A percentile compares a stretch with the other conserved stretches of the same genome.
Conservation (phyloP, 2,797 vertebrate genomes). For the Valencia hispanica region DNA sequence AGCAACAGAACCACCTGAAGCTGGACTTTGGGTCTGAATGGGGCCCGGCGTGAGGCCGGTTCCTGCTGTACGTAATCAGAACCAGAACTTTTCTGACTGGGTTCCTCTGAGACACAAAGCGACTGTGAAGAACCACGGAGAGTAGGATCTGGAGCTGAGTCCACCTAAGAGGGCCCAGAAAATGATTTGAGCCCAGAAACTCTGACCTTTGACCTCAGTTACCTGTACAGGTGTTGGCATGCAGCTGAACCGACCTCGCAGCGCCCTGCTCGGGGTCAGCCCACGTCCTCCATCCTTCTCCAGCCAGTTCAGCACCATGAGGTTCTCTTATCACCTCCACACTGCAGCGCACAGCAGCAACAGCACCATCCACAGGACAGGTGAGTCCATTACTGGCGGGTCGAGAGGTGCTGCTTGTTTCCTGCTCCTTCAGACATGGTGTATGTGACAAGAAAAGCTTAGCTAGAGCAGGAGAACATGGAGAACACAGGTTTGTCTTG, state of each 20-base stretch:
- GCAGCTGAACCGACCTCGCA: constrained; percentile 75
- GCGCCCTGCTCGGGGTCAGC: constrained; percentile 59
- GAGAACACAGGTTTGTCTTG: no score
- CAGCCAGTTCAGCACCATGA: constrained; percentile 78
- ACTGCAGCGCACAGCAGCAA: constrained; percentile 38
- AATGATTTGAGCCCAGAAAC: constrained; percentile 3
- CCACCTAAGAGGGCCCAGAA: neutral
- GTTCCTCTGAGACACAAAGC: neutral
- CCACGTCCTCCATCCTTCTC: constrained; percentile 70
- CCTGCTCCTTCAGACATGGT: neutral
- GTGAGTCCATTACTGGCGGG: constrained; percentile 48
- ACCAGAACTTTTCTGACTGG: neutral
- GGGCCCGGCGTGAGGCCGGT: neutral
- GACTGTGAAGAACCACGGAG: neutral
- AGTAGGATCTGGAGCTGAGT: neutral
- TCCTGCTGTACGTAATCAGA: neutral
- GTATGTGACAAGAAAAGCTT: no score
- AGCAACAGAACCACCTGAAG: neutral
- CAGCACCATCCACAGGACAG: constrained; percentile 62
- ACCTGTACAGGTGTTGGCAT: constrained; percentile 54
- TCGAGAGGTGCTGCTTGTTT: neutral
- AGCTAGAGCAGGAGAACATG: no score
- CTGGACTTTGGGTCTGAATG: neutral
- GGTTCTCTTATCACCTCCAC: constrained; percentile 81
- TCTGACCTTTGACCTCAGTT: constrained; percentile 19